phyloP scores from a whole-genome alignment of 2,797 vertebrate species.

The Poecilia velifera region DNA sequence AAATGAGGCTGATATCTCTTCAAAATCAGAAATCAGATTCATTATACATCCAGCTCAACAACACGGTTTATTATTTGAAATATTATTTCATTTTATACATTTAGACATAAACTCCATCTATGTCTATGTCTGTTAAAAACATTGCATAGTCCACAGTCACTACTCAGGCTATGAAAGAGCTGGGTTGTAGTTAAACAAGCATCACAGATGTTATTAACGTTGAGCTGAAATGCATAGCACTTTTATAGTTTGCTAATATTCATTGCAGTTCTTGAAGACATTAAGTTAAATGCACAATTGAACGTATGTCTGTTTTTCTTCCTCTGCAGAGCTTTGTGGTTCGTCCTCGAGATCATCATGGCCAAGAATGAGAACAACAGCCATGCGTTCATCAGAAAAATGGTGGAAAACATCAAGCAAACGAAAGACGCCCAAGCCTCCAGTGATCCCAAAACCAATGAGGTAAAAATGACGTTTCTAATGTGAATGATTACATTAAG shows the following conservation, averaged over 20 bases:
- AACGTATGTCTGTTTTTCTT: constrained; percentile 11
- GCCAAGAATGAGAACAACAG: constrained; percentile 99
- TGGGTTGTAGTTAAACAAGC: background rate
- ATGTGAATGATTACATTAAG: background rate
- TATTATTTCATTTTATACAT: too few species aligned
- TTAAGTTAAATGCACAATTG: background rate
- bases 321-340: constrained; percentile 91
- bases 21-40: background rate
- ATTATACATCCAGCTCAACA: background rate
- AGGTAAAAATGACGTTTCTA: constrained; percentile 77
- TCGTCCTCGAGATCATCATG: constrained; percentile 97
- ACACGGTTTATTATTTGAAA: background rate
- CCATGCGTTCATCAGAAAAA: constrained; percentile 97
- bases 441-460: constrained; percentile 93
- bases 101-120: too few species aligned
- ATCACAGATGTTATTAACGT: background rate
- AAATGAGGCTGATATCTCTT: background rate
- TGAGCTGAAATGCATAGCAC: background rate
- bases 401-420: constrained; percentile 99
- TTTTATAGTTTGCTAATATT: background rate
- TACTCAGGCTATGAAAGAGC: background rate
- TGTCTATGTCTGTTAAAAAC: background rate
- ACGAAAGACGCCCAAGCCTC: constrained; percentile 95
- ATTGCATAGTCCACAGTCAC: background rate
- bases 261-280: background rate